Conservation (phyloP, 2,888 invertebrate genomes). For the Oegoconia quadripuncta region DNA sequence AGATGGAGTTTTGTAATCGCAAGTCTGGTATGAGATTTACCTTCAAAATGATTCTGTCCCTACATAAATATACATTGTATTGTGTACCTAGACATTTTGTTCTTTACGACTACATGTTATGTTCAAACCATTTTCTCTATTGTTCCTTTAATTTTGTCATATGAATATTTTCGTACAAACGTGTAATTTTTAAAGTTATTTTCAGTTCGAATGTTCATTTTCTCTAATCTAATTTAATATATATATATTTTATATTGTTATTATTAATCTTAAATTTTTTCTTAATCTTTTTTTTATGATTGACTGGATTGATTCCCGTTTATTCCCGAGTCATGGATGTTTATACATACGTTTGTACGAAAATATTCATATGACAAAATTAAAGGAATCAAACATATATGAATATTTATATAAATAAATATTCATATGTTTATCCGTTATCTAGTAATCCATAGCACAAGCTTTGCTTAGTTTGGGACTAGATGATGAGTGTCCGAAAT, state of each 20-base stretch:
- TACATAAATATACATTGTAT: background rate
- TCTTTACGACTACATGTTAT: conserved; percentile 28
- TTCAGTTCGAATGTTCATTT: too few relatives aligned
- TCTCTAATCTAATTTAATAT: too few relatives aligned
- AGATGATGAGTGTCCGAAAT: too few relatives aligned
- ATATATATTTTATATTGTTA: too few relatives aligned
- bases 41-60: conserved; percentile 27
- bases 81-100: conserved; percentile 9
- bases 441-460: too few relatives aligned
- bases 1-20: background rate
- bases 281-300: too few relatives aligned
- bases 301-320: too few relatives aligned
- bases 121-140: conserved; percentile 34
- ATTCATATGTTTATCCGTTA: too few relatives aligned
- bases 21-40: background rate
- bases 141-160: conserved; percentile 15
- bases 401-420: conserved; percentile 32
- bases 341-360: background rate
- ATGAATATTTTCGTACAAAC: background rate
- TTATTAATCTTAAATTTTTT: too few relatives aligned
- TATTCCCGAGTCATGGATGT: too few relatives aligned
- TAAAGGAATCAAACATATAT: conserved; percentile 31
- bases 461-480: too few relatives aligned
- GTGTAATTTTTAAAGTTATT: too few relatives aligned
- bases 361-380: background rate